These are phyloP conservation scores for Spisula subtruncata DNA, from an alignment of 2,888 invertebrate genomes.

Conservation along the genomic window DNA sequence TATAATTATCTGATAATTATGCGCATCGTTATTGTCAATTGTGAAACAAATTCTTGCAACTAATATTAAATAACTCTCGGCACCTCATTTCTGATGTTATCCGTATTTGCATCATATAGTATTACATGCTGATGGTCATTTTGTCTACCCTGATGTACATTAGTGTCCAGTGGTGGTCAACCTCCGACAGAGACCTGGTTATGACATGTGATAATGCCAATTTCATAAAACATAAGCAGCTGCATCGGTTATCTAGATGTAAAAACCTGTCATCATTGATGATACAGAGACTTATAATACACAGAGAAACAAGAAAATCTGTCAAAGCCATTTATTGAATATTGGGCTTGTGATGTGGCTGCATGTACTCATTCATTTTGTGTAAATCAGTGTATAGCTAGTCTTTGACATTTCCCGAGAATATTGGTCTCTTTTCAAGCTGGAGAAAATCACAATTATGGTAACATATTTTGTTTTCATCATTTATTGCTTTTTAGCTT, in stretches of 20 bases:
- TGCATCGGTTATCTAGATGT: not conserved
- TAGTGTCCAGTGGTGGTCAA: no score
- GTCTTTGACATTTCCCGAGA: conserved; percentile 5
- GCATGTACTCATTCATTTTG: conserved; percentile 36
- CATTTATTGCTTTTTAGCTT: conserved; percentile 44
- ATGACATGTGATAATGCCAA: no score
- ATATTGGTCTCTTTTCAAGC: conserved; percentile 42
- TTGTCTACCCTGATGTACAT: no score
- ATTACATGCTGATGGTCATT: no score
- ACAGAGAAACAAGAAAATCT: conserved; percentile 20
- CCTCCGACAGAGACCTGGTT: no score
- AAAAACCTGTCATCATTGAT: not conserved
- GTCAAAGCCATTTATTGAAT: conserved; percentile 64
- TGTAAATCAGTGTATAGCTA: conserved; percentile 47
- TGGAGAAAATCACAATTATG: conserved; percentile 45
- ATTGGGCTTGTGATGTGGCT: conserved; percentile 43
- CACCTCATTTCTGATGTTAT: no score
- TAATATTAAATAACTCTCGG: no score
- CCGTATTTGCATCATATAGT: no score
- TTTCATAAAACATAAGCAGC: not conserved
- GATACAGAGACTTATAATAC: not conserved
- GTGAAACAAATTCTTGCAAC: no score
- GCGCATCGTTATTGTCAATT: no score
- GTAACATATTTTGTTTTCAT: conserved; percentile 50
- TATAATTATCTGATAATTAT: no score